Evolutionary conservation across 2,888 invertebrate genomes (phyloP).

Genomic region (Dermolepida albohirtum): DNA sequence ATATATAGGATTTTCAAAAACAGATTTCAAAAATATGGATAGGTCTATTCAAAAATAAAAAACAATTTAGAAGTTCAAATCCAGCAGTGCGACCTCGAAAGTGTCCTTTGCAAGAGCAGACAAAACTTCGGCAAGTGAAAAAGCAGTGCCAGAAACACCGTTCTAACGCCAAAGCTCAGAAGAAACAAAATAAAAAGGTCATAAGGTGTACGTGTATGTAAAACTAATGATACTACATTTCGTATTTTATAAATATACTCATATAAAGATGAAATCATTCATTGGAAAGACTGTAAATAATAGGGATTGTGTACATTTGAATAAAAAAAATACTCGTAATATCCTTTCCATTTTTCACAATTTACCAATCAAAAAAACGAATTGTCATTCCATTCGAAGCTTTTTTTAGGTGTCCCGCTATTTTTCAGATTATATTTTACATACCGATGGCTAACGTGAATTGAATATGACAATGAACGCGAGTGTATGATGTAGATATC

Average conservation of each 20-base stretch:
- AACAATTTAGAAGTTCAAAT: too few relatives aligned
- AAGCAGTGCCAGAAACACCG: too few relatives aligned
- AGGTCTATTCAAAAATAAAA: too few relatives aligned
- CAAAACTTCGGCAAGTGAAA: too few relatives aligned
- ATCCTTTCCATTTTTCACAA: conserved; percentile 31
- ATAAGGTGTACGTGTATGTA: too few relatives aligned
- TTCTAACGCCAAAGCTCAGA: too few relatives aligned
- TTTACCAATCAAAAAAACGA: conserved; percentile 32
- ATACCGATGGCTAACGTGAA: conserved; percentile 51
- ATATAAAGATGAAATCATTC: not conserved
- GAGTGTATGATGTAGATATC: conserved; percentile 47
- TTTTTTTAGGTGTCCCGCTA: conserved; percentile 29
- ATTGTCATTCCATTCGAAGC: conserved; percentile 22
- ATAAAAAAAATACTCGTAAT: conserved; percentile 20
- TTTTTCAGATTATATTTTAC: conserved; percentile 53
- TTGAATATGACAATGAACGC: conserved; percentile 45
- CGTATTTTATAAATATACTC: conserved; percentile 6
- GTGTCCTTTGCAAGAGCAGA: too few relatives aligned
- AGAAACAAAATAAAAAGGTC: not conserved
- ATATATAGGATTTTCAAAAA: too few relatives aligned
- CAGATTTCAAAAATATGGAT: too few relatives aligned
- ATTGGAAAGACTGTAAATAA: conserved; percentile 11
- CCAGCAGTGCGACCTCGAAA: too few relatives aligned
- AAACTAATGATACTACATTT: not conserved
- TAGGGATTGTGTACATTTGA: not conserved